Percentiles rank a stretch among this genome's conserved stretches.
phyloP scores from a whole-genome alignment of 2,888 invertebrate genomes.

The Cabera pusaria region DNA sequence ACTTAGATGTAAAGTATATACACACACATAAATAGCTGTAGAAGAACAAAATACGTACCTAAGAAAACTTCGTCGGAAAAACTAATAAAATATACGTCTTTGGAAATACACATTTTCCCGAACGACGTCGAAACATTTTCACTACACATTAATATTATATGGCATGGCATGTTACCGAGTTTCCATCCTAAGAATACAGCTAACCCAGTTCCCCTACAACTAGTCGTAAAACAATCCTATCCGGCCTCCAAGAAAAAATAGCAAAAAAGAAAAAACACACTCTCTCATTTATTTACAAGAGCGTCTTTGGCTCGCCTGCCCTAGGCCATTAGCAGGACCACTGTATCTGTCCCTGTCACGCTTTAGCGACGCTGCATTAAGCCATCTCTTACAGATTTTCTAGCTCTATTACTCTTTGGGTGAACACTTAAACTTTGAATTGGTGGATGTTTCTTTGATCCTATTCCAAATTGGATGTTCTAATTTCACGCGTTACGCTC shows the following conservation, averaged over 20 bases:
- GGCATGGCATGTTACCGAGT: neutral
- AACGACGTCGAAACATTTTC: too few species aligned
- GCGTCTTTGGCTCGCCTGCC: constrained; percentile 59
- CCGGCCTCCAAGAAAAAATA: constrained; percentile 37
- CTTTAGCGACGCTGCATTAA: constrained; percentile 41
- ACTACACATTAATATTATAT: too few species aligned
- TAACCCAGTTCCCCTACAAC: constrained; percentile 42
- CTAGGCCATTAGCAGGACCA: constrained; percentile 63
- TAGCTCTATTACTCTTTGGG: constrained; percentile 51
- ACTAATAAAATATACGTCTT: too few species aligned
- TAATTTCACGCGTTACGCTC: constrained; percentile 17
- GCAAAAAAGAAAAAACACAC: constrained; percentile 51
- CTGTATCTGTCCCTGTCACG: constrained; percentile 52
- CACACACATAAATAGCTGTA: too few species aligned
- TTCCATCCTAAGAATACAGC: constrained; percentile 31
- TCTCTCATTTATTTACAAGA: constrained; percentile 71
- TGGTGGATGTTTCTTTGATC: constrained; percentile 39
- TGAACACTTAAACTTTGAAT: constrained; percentile 61
- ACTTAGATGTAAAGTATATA: too few species aligned
- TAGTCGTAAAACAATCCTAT: constrained; percentile 43
- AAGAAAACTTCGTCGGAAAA: too few species aligned
- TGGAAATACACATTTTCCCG: too few species aligned
- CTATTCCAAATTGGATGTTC: constrained; percentile 25
- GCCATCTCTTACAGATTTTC: constrained; percentile 57
- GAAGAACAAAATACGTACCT: too few species aligned